A percentile compares a stretch with the other conserved stretches of the same genome.
Conservation (phyloP, 1,140 invertebrate species). For the Tachypleus tridentatus region DNA sequence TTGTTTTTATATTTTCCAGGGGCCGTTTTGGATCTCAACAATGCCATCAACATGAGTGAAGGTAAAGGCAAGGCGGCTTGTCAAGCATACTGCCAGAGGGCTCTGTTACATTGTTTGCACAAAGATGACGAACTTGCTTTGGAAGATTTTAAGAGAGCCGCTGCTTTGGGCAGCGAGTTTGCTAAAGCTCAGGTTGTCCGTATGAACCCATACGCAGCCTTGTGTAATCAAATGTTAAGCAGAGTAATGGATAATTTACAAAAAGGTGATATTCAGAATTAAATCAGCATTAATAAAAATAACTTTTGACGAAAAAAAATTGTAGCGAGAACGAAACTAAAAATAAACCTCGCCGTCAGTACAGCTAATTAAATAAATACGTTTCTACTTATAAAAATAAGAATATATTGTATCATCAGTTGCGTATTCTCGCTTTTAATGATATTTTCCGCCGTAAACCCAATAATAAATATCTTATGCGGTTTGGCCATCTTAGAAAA, state of each 20-base stretch:
- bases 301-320: too few species aligned
- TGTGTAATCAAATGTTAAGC: constrained; percentile 84
- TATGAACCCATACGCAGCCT: constrained; percentile 69
- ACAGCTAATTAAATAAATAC: too few species aligned
- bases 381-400: too few species aligned
- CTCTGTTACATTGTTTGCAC: constrained; percentile 49
- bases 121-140: constrained; percentile 48
- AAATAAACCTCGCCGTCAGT: too few species aligned
- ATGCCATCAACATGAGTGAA: constrained; percentile 52
- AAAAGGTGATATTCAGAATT: too few species aligned
- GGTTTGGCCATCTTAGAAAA: too few species aligned
- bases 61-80: constrained; percentile 48
- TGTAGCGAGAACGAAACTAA: too few species aligned
- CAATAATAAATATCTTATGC: too few species aligned
- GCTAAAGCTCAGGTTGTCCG: constrained; percentile 64
- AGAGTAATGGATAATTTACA: constrained; percentile 42
- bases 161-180: constrained; percentile 60
- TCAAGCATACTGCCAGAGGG: constrained; percentile 68
- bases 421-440: too few species aligned
- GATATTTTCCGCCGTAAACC: too few species aligned
- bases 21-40: constrained; percentile 58
- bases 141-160: constrained; percentile 57
- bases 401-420: too few species aligned
- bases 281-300: too few species aligned
- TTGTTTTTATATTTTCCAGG: constrained; percentile 37